A percentile compares a stretch with the other conserved stretches of the same genome.
Evolutionary conservation across 2,113 vertebrate genomes (phyloP).

Genomic region (Geococcyx californianus): DNA sequence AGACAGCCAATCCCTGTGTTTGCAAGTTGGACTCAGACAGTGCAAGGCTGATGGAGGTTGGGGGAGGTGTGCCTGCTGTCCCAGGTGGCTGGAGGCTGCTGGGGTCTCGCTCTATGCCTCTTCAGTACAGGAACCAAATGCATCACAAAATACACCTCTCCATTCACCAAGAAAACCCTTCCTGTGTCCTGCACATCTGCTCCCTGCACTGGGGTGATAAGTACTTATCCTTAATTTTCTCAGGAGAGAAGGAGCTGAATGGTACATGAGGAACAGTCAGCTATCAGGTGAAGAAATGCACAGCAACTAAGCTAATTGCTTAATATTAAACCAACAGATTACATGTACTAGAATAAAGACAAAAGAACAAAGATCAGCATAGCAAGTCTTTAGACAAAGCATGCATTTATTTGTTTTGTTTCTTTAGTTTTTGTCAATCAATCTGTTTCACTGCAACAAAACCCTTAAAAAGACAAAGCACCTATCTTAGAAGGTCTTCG

Average conservation of each 20-base stretch:
- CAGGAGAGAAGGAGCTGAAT: not conserved
- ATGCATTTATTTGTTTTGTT: not conserved
- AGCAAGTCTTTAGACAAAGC: not conserved
- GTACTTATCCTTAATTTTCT: not conserved
- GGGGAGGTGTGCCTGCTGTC: not conserved
- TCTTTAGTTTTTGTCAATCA: not conserved
- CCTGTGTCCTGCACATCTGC: rapidly evolving
- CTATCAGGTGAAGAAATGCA: not conserved
- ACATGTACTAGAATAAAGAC: not conserved
- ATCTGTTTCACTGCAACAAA: not conserved
- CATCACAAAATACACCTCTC: too few relatives aligned
- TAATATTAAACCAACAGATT: not conserved
- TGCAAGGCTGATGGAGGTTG: not conserved
- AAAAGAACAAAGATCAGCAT: not conserved
- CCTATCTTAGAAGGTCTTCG: not conserved
- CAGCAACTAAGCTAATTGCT: not conserved
- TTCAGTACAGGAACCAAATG: not conserved
- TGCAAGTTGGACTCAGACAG: not conserved
- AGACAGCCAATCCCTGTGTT: not conserved
- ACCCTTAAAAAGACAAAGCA: not conserved
- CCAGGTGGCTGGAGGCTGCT: not conserved
- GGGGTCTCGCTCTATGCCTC: not conserved
- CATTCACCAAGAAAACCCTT: not conserved
- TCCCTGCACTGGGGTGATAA: not conserved
- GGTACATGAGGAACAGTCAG: not conserved